phyloP scores from a whole-genome alignment of 1,140 invertebrate species.

The Hypsibius dujardini region DNA sequence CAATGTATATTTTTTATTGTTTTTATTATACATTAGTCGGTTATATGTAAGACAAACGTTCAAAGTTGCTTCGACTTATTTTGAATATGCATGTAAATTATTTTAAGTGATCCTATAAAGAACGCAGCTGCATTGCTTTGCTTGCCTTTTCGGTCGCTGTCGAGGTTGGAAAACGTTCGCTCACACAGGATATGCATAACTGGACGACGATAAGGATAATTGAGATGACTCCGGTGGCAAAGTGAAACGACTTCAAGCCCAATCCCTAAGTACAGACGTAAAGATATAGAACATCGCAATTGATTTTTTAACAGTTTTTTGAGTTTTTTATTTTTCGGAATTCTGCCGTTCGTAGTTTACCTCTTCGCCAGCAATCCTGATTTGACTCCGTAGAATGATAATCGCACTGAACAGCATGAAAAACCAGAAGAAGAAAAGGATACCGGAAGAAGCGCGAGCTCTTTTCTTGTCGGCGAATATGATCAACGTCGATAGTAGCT shows the following conservation, averaged over 20 bases:
- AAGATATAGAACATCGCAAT: too few relatives aligned
- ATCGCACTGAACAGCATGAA: background rate
- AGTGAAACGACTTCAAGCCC: background rate
- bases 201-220: background rate
- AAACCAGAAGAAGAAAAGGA: constrained; percentile 6
- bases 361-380: background rate
- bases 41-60: too few relatives aligned
- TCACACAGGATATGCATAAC: background rate
- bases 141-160: background rate
- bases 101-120: too few relatives aligned
- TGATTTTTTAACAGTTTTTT: too few relatives aligned
- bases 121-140: too few relatives aligned
- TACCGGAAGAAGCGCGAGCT: background rate
- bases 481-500: background rate
- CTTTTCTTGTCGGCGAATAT: background rate
- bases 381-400: background rate
- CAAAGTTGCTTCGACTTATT: too few relatives aligned
- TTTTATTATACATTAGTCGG: too few relatives aligned
- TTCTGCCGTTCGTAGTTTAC: background rate
- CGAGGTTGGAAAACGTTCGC: background rate
- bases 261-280: background rate
- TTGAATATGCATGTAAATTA: too few relatives aligned
- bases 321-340: too few relatives aligned
- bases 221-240: background rate
- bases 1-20: too few relatives aligned